Base-by-base conservation (phyloP, 2,797 vertebrate species). In the Oreochromis grahami region DNA sequence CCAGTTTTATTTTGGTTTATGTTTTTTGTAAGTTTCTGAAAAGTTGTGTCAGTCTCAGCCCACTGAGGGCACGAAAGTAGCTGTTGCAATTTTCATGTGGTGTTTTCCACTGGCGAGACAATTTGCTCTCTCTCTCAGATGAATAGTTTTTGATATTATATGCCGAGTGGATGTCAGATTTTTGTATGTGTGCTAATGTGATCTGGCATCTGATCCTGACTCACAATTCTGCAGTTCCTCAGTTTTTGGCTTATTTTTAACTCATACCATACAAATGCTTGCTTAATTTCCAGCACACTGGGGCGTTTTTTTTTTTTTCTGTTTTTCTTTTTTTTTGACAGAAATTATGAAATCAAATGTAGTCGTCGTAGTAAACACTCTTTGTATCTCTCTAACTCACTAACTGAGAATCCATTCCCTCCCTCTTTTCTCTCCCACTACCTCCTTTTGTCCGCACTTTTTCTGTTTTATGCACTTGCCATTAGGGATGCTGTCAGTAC, bases 401-500 rank as follows among this genome's bases (percentile, higher is more conserved):
- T 56, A 24, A 38, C 32, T 68, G 80, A 70, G 26, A 26, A 53
- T 45, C 32, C 26, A 13, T 74, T 63, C 81, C 13, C 36, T 56
- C 29, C 11, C 76, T 60, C 43, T 48, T 43, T 65, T 76, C 7
- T 34, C 21, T 19, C 24, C 34, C 56, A 77, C 65, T 12, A 5
- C 51, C 79, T 80, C 26, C 14, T 76, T 82, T 68, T 55, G 58
- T 89, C 77, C 21, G 36, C 65, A 38, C 74, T 63, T 78, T 56
- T 85, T 84, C 60, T 43, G 78, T 89, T 78, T 86, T 79, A 84
- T 93, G 83, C 86, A 36, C 92, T 92, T 92, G 93, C 92, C 88
- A 96, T 96, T 96, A 96, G 87, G 52, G 81, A 89, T 77, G 81
- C 93, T 95, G 94, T 95, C 95, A 94, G 91, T 53, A 77, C 21